Base-by-base conservation (phyloP, 2,113 vertebrate species). In the Numida meleagris region DNA sequence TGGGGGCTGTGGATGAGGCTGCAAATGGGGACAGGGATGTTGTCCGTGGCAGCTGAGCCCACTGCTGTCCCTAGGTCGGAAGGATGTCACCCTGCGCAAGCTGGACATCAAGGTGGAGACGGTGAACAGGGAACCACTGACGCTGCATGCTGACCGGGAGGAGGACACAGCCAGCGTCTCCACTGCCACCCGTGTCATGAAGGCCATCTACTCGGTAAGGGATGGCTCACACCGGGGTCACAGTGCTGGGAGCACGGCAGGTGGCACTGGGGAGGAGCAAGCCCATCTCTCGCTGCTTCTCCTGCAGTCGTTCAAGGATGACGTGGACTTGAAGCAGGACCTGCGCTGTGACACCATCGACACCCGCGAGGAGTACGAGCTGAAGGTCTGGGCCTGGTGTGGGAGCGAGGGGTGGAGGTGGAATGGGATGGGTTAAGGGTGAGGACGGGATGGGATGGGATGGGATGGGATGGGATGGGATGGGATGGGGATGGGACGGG, bases 71-170 rank as follows among this genome's bases (percentile, higher is more conserved):
- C 21, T 80, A 99, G 99, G 98, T 96, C 99, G 98, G 7, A 98
- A 99, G 19, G 99, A 99, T 3, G 99, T 99, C 72, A 99, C 99
- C 2, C 96, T 99, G 17, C 98, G 99, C 50, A 99, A 99, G 94
- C 97, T 99, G 81, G 99, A 99, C 96, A 99, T 99, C 96, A 99
- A 99, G 95, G 99, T 99, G 91, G 99, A 99, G 93, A 99, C 99
- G 0, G 99, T 99, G 74, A 99, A 99, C 98, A 98, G 99, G 84
- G 99, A 99, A 93, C 98, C 98, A 1, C 98, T 98, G 93, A 98
- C 98, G 2, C 97, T 99, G 97, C 98, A 98, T 34, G 2, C 95
- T 0, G 98, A 98, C 78, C 89, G 97, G 0, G 99, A 99, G 82
- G 99, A 99, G 34, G 99, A 99, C 82, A 97, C 98, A 0, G 97